These are phyloP conservation scores for Ypsolopha scabrella DNA, from an alignment of 2,888 invertebrate genomes.

Conservation along the genomic window DNA sequence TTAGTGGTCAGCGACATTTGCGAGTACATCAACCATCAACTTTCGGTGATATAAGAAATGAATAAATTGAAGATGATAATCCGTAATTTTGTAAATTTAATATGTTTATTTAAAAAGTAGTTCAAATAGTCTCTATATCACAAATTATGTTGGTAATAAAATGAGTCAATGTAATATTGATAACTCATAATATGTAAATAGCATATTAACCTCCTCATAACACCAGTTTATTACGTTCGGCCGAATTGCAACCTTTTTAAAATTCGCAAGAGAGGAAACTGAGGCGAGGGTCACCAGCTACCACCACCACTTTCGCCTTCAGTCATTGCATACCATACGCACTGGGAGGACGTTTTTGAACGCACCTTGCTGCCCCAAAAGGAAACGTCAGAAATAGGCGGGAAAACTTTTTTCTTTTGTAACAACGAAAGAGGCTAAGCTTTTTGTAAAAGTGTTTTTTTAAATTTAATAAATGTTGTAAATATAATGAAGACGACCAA, in stretches of 20 bases:
- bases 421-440: background rate
- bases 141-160: no score
- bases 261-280: background rate
- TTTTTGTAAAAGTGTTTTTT: background rate
- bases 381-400: background rate
- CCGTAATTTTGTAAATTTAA: no score
- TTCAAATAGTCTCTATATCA: no score
- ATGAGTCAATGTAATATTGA: no score
- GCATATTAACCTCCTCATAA: no score
- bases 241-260: background rate
- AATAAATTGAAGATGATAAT: no score
- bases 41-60: no score
- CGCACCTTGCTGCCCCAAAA: background rate
- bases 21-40: no score
- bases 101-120: no score
- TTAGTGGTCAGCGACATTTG: no score
- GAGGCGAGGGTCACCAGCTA: constrained; percentile 20
- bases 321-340: constrained; percentile 37
- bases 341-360: constrained; percentile 27
- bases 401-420: background rate
- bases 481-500: background rate
- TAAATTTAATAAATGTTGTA: background rate
- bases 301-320: constrained; percentile 44
- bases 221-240: background rate
- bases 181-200: no score